These are phyloP conservation scores for Toxotes lorentzi DNA, from an alignment of 2,797 vertebrate species.

Conservation along the genomic window DNA sequence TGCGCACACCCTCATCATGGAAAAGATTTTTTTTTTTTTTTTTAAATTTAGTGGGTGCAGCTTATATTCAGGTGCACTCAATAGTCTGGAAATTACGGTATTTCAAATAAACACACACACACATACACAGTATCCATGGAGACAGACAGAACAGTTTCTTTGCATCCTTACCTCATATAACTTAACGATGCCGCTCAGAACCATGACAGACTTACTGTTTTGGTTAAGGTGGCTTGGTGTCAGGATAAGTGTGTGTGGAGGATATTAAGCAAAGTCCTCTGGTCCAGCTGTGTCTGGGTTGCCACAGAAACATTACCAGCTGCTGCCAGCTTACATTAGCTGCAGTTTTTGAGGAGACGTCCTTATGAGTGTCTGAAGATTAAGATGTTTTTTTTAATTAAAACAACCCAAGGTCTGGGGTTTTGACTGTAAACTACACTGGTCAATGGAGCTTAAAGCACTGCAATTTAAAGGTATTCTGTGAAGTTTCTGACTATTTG, in stretches of 20 bases:
- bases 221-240: neutral
- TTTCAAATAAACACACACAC: conserved; percentile 2
- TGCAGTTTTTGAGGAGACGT: conserved; percentile 4
- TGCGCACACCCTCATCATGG: no score
- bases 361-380: neutral
- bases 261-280: conserved; percentile 4
- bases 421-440: neutral
- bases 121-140: neutral
- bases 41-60: no score
- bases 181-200: conserved; percentile 1
- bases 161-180: neutral
- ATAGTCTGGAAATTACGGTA: no score
- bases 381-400: neutral
- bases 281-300: conserved; percentile 10
- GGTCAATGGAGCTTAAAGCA: neutral
- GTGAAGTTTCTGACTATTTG: neutral
- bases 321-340: conserved; percentile 1
- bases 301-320: conserved; percentile 42
- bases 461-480: neutral
- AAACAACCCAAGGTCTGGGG: no score
- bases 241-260: conserved; percentile 2
- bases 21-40: no score
- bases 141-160: conserved; percentile 14
- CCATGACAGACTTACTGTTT: neutral
- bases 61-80: no score